These are phyloP conservation scores for Oryctolagus cuniculus DNA, from an alignment of 2,113 vertebrate species.

Conservation along the genomic window DNA sequence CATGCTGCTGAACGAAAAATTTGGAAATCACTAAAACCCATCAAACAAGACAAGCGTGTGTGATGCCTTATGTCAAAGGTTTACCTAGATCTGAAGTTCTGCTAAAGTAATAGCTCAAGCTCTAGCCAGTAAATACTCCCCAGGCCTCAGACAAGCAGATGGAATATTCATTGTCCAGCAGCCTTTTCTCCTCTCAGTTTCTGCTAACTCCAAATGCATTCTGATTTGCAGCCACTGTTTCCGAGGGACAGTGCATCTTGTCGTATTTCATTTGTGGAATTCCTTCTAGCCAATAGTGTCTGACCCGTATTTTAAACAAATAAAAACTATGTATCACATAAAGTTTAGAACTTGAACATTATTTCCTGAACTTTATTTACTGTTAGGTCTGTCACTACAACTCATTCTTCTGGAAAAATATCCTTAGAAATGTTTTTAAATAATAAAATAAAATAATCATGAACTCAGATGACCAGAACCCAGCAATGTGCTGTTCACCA, in stretches of 20 bases:
- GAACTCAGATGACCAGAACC: background rate
- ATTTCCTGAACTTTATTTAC: background rate
- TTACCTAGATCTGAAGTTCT: background rate
- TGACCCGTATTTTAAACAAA: conserved; percentile 50
- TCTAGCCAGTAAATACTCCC: background rate
- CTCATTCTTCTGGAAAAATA: background rate
- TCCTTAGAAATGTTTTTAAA: background rate
- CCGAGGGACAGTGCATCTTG: background rate
- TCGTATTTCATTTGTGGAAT: background rate
- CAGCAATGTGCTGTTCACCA: background rate
- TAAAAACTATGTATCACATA: background rate
- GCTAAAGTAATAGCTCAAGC: background rate
- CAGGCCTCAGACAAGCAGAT: background rate
- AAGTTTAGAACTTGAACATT: background rate
- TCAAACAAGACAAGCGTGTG: background rate
- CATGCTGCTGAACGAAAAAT: background rate
- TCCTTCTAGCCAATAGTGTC: background rate
- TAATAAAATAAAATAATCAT: background rate
- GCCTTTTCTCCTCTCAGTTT: background rate
- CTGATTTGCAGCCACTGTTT: background rate
- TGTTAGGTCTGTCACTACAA: background rate
- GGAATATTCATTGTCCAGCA: background rate
- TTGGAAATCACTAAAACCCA: background rate
- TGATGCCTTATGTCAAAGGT: background rate
- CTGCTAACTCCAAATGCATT: background rate